Percentiles rank a stretch among this genome's conserved stretches.
phyloP scores from a whole-genome alignment of 2,113 vertebrate species.

The Ailuropoda melanoleuca region DNA sequence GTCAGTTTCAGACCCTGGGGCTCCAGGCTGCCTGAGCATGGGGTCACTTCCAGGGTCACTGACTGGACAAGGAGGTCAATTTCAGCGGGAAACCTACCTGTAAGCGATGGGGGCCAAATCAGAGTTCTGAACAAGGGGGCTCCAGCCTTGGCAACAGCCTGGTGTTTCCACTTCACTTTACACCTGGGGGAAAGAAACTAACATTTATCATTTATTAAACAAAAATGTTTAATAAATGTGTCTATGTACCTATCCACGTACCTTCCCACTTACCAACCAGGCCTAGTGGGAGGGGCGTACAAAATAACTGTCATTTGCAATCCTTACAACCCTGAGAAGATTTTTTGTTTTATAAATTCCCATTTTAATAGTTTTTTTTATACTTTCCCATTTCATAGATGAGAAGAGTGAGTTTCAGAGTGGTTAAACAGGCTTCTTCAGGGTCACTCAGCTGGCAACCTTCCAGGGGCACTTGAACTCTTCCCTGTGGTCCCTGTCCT shows the following conservation, averaged over 20 bases:
- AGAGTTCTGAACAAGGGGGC: not conserved
- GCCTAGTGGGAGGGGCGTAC: not conserved
- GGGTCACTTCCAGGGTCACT: constrained; percentile 73
- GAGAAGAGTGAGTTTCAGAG: not conserved
- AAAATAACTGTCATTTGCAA: not conserved
- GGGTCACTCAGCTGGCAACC: not conserved
- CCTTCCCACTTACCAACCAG: not conserved
- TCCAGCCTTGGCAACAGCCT: not conserved
- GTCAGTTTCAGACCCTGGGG: constrained; percentile 63
- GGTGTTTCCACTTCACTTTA: not conserved
- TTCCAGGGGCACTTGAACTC: not conserved
- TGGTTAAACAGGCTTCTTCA: too few relatives aligned
- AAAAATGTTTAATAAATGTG: not conserved
- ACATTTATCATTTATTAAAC: not conserved
- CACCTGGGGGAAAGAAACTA: not conserved
- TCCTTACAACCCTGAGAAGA: not conserved
- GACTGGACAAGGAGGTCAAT: constrained; percentile 70
- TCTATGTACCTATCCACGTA: not conserved
- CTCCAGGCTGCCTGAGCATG: constrained; percentile 44
- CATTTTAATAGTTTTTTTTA: not conserved
- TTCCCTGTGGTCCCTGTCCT: not conserved
- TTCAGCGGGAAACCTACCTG: constrained; percentile 69
- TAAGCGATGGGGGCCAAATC: not conserved
- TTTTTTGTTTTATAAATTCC: not conserved
- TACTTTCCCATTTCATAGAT: not conserved